These are phyloP conservation scores for Triops cancriformis DNA, from an alignment of 1,140 invertebrate genomes.

Conservation along the genomic window DNA sequence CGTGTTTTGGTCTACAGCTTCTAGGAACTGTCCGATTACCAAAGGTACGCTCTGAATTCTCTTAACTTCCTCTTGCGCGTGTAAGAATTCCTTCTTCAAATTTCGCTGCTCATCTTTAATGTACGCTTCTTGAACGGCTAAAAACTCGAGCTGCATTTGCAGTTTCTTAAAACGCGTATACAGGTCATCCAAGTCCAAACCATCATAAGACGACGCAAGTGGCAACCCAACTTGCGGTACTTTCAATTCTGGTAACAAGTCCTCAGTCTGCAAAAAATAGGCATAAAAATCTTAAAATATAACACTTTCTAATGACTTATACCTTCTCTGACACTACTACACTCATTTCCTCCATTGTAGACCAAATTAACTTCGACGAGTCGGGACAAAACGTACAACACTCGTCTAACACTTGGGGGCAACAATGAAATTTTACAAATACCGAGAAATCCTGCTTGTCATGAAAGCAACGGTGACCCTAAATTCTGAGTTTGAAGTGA, in stretches of 20 bases:
- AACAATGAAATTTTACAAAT: neutral
- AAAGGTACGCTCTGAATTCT: conserved; percentile 94
- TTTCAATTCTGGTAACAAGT: conserved; percentile 34
- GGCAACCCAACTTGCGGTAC: conserved; percentile 37
- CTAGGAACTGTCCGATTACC: conserved; percentile 95
- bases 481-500: no score
- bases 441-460: no score
- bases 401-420: neutral
- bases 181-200: conserved; percentile 77
- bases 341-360: conserved; percentile 58
- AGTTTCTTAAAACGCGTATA: conserved; percentile 80
- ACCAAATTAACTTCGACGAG: neutral
- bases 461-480: no score
- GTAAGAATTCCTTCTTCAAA: conserved; percentile 92
- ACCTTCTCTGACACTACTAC: conserved; percentile 58
- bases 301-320: conserved; percentile 23
- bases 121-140: conserved; percentile 96
- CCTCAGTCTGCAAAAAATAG: conserved; percentile 42
- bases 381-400: neutral
- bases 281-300: conserved; percentile 36
- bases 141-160: conserved; percentile 88
- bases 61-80: conserved; percentile 97
- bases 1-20: conserved; percentile 96
- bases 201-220: conserved; percentile 47
- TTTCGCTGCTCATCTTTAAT: conserved; percentile 98